These are phyloP conservation scores for Pseudochirops corinnae DNA, from an alignment of 2,797 vertebrate genomes.

Conservation along the genomic window DNA sequence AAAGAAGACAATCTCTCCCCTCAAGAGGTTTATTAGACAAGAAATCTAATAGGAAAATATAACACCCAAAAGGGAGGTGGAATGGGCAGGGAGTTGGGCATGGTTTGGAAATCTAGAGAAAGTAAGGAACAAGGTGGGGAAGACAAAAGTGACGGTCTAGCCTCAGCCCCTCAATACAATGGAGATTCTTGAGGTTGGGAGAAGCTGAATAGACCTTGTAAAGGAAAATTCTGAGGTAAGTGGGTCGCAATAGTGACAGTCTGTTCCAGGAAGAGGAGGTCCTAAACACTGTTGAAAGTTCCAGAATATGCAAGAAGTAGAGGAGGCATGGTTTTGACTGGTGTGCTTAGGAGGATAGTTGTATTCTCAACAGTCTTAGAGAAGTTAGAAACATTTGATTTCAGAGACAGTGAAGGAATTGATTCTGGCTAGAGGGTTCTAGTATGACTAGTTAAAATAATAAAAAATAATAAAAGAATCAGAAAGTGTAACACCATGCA, in stretches of 20 bases:
- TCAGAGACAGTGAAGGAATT: neutral
- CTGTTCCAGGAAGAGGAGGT: neutral
- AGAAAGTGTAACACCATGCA: too few species aligned
- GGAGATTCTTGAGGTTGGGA: neutral
- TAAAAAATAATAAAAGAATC: neutral
- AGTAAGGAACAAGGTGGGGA: neutral
- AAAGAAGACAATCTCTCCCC: neutral
- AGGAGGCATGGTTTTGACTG: neutral
- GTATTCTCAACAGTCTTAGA: neutral
- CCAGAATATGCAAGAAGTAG: neutral
- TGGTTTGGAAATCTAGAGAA: neutral
- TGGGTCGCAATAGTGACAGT: neutral
- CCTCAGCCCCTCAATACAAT: neutral
- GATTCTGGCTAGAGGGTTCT: neutral
- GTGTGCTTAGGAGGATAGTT: neutral
- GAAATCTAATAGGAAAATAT: too few species aligned
- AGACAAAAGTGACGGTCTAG: neutral
- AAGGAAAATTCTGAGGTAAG: neutral
- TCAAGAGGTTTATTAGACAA: too few species aligned
- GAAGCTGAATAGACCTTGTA: neutral
- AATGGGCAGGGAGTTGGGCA: neutral
- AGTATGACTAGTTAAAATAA: neutral
- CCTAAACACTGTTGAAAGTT: neutral
- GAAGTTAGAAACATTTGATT: neutral
- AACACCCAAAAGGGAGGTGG: too few species aligned